Base-by-base conservation (phyloP, 2,888 invertebrate species). In the Clepsis dumicolana region DNA sequence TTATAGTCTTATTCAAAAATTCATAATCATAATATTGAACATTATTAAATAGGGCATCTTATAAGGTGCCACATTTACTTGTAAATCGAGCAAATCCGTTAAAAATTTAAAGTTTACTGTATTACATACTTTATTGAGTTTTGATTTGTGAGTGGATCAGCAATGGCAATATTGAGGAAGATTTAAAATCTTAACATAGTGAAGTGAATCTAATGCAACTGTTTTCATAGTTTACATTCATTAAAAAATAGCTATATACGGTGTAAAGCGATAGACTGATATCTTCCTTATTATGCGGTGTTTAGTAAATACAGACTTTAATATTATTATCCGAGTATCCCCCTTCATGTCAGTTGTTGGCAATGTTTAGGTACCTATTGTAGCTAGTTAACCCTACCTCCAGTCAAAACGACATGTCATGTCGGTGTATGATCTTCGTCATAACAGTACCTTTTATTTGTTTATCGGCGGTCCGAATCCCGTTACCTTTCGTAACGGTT, bases 1-100 rank as follows among this genome's bases (percentile, higher is more conserved):
- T 85, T 83, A 80, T 81, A 83, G 84, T 80, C 76, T 78, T 82
- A 79, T 83, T 78, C 83, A 75, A 77, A 38, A 74, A 74, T 77
- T 82, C 77, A 76, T 75, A 74, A 73, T 77, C 74, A 75, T 53
- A 32, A 16, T 21, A n/a, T 38, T 24, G 27, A 61, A 57, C 21
- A 56, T 7, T 24, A 5, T 21, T 57, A 57, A 5, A 14, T 57
- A 57, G n/a, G n/a, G 32, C 14, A 35, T 21, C 24, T 2, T 35
- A 32, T 21, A 32, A n/a, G 4, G 4, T 8, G 7, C 8, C 41
- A 14, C n/a, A 35, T 54, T 27, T 56, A 27, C 18, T 66, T 54
- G 44, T 18, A 62, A 29, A 53, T 24, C 7, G 18, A 35, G 25
- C 50, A 27, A 38, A 67, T 67, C 29, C 29, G 8, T 29, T 29